Evolutionary conservation across 64 coral and sea anemone genomes (phyloP).

Genomic region (Exaiptasia diaphana): DNA sequence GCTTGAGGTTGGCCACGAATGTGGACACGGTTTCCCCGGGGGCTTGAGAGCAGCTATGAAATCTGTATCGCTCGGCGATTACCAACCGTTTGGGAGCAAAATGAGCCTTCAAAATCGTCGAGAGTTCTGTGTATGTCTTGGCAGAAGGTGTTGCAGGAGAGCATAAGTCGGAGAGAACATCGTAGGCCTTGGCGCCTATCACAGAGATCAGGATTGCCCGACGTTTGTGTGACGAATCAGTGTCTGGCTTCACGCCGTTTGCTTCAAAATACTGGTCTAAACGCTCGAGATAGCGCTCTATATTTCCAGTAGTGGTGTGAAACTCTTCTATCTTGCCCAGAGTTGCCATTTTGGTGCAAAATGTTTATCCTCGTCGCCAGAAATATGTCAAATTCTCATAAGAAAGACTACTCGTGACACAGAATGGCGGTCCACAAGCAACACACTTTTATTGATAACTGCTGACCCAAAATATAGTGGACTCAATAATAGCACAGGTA

Average conservation of each 20-base stretch:
- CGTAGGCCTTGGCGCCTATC: constrained; percentile 22
- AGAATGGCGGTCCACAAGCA: no score
- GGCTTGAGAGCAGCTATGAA: constrained; percentile 28
- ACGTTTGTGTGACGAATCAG: constrained; percentile 6
- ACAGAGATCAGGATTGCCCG: constrained; percentile 40
- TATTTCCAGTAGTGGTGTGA: constrained; percentile 1
- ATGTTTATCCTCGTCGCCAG: no score
- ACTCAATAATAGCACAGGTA: no score
- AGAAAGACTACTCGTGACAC: no score
- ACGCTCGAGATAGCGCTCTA: constrained; percentile 43
- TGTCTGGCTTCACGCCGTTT: background rate
- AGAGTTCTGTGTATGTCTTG: constrained; percentile 35
- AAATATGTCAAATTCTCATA: no score
- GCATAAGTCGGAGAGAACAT: constrained; percentile 42
- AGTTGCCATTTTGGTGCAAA: background rate
- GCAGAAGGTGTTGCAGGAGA: constrained; percentile 15
- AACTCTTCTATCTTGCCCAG: constrained; percentile 49
- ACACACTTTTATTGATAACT: no score
- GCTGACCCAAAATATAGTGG: no score
- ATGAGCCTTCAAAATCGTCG: constrained; percentile 20
- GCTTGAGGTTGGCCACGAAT: constrained; percentile 43
- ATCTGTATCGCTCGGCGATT: constrained; percentile 47
- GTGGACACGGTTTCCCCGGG: background rate
- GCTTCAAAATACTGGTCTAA: constrained; percentile 51
- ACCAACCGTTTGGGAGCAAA: constrained; percentile 45